phyloP scores from a whole-genome alignment of 2,797 vertebrate species.

The Xerus rutilus region DNA sequence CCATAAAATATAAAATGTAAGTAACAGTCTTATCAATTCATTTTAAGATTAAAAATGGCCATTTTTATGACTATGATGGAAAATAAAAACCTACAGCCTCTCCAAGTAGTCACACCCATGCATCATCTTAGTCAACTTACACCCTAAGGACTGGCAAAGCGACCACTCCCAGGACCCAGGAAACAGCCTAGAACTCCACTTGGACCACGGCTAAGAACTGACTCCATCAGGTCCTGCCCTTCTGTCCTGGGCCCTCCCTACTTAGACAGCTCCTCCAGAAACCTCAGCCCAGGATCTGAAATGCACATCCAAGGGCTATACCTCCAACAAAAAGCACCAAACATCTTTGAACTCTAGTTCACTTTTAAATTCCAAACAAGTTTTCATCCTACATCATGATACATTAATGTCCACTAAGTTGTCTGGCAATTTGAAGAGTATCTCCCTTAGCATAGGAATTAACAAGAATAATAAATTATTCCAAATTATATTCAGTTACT shows the following conservation, averaged over 20 bases:
- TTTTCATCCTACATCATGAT: not conserved
- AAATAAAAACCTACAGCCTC: constrained; percentile 5
- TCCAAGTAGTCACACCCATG: not conserved
- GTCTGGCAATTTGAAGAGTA: not conserved
- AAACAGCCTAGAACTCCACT: not conserved
- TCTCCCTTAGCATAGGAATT: not conserved
- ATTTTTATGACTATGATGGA: not conserved
- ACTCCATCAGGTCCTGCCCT: too few species aligned
- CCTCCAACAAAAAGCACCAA: not conserved
- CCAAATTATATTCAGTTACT: not conserved
- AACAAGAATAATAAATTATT: not conserved
- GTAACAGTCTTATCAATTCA: not conserved
- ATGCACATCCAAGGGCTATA: not conserved
- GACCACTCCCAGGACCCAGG: not conserved
- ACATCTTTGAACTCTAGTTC: not conserved
- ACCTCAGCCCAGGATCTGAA: not conserved
- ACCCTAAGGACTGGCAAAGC: not conserved
- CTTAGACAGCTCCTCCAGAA: not conserved
- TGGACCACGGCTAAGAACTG: not conserved
- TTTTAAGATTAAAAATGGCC: not conserved
- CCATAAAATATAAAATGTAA: not conserved
- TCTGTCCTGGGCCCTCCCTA: not conserved
- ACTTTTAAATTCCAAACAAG: not conserved
- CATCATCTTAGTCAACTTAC: not conserved
- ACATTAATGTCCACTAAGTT: not conserved